These are phyloP conservation scores for Salarias fasciatus DNA, from an alignment of 2,797 vertebrate species.

Conservation along the genomic window DNA sequence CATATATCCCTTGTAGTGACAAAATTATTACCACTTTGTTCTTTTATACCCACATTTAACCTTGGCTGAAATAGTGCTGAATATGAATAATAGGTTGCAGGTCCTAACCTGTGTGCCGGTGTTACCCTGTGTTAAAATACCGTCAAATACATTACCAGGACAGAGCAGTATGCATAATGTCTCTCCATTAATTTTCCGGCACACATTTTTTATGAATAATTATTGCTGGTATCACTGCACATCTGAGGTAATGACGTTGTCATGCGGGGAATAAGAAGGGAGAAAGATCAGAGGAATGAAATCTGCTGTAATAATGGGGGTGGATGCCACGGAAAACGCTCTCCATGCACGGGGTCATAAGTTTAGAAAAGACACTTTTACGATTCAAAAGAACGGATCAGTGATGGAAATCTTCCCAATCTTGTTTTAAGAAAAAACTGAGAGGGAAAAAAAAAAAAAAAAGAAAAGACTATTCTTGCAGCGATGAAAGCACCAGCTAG, in stretches of 20 bases:
- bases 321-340: conserved; percentile 28
- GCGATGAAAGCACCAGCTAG: conserved; percentile 2
- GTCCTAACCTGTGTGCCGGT: conserved; percentile 55
- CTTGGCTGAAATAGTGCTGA: conserved; percentile 65
- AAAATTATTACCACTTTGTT: conserved; percentile 57
- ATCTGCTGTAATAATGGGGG: conserved; percentile 42
- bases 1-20: conserved; percentile 57
- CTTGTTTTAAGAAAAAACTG: conserved; percentile 11
- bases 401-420: too few species aligned
- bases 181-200: conserved; percentile 60
- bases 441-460: not conserved
- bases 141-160: conserved; percentile 56
- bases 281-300: conserved; percentile 24
- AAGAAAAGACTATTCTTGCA: not conserved
- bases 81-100: conserved; percentile 61
- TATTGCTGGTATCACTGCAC: conserved; percentile 44
- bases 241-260: conserved; percentile 43
- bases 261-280: conserved; percentile 14
- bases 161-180: conserved; percentile 59
- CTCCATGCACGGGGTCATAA: conserved; percentile 23
- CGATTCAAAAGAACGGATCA: too few species aligned
- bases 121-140: conserved; percentile 59
- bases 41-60: conserved; percentile 61
- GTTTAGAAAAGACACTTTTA: conserved; percentile 23
- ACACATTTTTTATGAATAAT: conserved; percentile 66